Evolutionary conservation across 2,888 invertebrate species (phyloP), one percentile per base, ranked within the genome.

Genomic region (Dasysyrphus tricinctus): DNA sequence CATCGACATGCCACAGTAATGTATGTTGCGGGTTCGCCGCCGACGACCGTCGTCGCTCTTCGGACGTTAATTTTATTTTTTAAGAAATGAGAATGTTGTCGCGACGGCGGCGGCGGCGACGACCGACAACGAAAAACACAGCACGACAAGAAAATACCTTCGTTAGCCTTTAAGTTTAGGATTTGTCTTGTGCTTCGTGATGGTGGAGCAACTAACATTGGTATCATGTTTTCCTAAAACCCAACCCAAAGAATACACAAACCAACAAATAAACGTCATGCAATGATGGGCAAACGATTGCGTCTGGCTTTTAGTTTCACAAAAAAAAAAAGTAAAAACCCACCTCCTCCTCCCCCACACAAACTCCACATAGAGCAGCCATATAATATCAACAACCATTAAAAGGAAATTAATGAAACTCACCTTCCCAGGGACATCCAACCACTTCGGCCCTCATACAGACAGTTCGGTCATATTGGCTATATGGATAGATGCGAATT

Each of bases 401-500:
- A 85, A 81, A 70, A 74, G 75, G 59, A 82, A 86, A 86, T 86
- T 86, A 82, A 86, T 82, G 82, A 86, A 79, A 91, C 94, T 94
- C 92, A 96, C 97, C 96, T 93, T 94, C 94, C 94, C 96, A 96
- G 88, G 93, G 93, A 92, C 97, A 97, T 87, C 97, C 97, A 89
- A 96, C 94, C 88, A 97, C 93, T 93, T 97, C 97, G 74, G 97
- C 95, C 88, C 97, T 93, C 94, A 97, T 94, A 91, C 97, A 97
- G 85, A 97, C 96, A 8, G 96, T 97, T 88, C 97, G 94, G 89
- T 95, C 95, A 90, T 96, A 95, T 88, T 95, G 94, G 88, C 96
- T 96, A 92, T 96, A 96, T 19, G 97, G 97, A 90, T 96, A 94
- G 91, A 97, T 95, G 88, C 97, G 95, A 88, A 97, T 94, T 92